Evolutionary conservation across 2,797 vertebrate species (phyloP).

Genomic region (Syngnathus rostellatus): DNA sequence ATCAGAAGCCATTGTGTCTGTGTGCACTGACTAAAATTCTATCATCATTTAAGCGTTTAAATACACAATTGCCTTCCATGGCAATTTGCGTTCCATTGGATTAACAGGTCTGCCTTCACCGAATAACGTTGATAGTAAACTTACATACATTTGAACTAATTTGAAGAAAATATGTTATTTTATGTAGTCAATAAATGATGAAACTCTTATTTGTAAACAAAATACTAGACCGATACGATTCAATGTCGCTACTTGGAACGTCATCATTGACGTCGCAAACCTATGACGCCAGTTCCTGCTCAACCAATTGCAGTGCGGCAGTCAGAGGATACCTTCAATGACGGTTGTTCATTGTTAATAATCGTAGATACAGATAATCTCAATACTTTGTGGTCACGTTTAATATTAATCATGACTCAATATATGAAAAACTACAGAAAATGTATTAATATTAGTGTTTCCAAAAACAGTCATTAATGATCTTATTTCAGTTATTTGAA

Average conservation of each 20-base stretch:
- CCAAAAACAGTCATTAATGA: no score
- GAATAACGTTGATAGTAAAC: background rate
- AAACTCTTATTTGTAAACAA: background rate
- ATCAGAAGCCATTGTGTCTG: constrained; percentile 39
- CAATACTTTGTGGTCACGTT: background rate
- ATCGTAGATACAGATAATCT: background rate
- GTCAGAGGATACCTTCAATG: constrained; percentile 16
- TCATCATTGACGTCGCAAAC: background rate
- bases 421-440: accelerated
- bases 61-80: background rate
- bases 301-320: constrained; percentile 35
- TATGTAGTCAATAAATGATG: background rate
- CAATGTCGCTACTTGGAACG: background rate
- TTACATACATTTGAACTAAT: background rate
- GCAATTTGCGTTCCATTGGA: background rate
- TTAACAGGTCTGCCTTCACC: background rate
- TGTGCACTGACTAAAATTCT: background rate
- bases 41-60: background rate
- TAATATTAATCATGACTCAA: background rate
- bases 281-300: background rate
- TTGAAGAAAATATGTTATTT: no score
- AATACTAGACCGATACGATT: background rate
- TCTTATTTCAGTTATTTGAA: background rate
- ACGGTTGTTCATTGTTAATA: background rate
- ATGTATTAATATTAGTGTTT: no score